These are phyloP conservation scores for Mungos mungo DNA, from an alignment of 2,113 vertebrate species.

Conservation along the genomic window DNA sequence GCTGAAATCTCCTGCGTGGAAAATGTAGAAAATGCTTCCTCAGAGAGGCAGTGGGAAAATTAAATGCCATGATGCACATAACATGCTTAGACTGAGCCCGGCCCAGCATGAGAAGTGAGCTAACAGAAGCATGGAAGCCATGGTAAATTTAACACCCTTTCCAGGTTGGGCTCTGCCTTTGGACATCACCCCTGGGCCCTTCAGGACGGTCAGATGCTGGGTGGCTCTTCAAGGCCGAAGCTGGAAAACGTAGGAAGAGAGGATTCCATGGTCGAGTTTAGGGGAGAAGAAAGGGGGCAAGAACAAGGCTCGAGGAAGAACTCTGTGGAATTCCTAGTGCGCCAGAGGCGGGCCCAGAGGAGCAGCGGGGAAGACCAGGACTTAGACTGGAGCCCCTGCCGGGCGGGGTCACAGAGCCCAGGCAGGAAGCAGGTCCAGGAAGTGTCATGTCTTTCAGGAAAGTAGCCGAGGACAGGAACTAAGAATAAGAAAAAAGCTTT, in stretches of 20 bases:
- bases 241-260: neutral
- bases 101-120: neutral
- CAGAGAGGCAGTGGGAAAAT: neutral
- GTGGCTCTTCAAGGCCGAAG: neutral
- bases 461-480: neutral
- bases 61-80: neutral
- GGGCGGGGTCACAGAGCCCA: too few relatives aligned
- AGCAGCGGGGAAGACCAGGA: neutral
- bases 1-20: neutral
- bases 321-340: neutral
- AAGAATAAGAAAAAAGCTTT: neutral
- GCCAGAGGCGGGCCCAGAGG: neutral
- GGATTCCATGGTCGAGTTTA: neutral
- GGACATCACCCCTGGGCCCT: neutral
- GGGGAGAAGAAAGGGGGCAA: neutral
- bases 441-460: neutral
- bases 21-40: neutral
- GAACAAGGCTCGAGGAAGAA: neutral
- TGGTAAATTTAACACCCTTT: neutral
- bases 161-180: neutral
- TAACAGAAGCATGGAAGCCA: neutral
- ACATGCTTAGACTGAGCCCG: neutral
- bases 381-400: neutral
- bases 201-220: neutral
- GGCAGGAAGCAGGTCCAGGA: neutral